Evolutionary conservation across 2,888 invertebrate genomes (phyloP).

Genomic region (Pseudococcus longispinus): DNA sequence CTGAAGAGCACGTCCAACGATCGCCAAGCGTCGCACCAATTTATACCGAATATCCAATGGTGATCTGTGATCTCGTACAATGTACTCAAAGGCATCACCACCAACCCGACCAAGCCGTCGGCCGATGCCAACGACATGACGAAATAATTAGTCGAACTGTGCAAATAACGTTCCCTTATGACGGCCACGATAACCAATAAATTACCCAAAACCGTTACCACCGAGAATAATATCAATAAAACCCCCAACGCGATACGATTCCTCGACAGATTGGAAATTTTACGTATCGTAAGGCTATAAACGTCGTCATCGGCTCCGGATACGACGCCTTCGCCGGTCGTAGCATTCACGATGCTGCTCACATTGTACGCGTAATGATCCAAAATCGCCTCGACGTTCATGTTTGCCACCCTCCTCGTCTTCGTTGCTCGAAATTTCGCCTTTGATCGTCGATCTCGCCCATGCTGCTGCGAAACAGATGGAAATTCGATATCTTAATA

Average conservation of each 20-base stretch:
- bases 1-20: constrained; percentile 96
- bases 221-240: constrained; percentile 83
- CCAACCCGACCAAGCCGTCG: constrained; percentile 92
- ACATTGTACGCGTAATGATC: neutral
- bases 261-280: constrained; percentile 68
- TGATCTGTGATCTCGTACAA: constrained; percentile 87
- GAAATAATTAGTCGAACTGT: constrained; percentile 97
- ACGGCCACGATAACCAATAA: constrained; percentile 93
- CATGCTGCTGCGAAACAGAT: neutral
- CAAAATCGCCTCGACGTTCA: constrained; percentile 1
- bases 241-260: constrained; percentile 80
- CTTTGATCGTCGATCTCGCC: neutral
- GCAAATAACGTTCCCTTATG: constrained; percentile 87
- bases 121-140: constrained; percentile 96
- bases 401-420: neutral
- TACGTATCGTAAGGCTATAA: constrained; percentile 62
- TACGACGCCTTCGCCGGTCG: neutral
- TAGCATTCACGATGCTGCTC: neutral
- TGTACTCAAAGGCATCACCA: constrained; percentile 97
- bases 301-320: neutral
- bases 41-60: constrained; percentile 93
- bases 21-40: constrained; percentile 98
- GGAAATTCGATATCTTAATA: neutral
- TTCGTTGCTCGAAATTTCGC: neutral
- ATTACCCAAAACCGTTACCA: constrained; percentile 95